A percentile compares a stretch with the other conserved stretches of the same genome.
Evolutionary conservation across 2,113 vertebrate genomes (phyloP).

Genomic region (Dromiciops gliroides): DNA sequence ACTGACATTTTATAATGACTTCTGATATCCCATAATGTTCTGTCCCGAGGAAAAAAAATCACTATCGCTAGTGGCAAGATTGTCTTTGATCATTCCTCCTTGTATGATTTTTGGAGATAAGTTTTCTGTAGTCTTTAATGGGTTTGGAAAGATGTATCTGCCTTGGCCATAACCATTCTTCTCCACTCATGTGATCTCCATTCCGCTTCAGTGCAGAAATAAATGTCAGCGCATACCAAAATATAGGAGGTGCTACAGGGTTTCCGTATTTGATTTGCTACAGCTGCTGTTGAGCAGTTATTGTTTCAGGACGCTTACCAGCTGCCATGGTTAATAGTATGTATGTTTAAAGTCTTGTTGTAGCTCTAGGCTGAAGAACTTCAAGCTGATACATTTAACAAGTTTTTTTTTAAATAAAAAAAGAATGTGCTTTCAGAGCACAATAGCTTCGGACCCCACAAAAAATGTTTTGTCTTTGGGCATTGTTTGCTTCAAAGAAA

Average conservation of each 20-base stretch:
- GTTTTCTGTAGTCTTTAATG: conserved; percentile 17
- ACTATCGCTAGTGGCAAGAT: not conserved
- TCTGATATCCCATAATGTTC: conserved; percentile 18
- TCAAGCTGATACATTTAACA: not conserved
- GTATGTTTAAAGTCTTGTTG: fast-evolving
- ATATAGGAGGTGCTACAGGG: conserved; percentile 57
- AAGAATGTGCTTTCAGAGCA: conserved; percentile 39
- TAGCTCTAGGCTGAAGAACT: conserved; percentile 35
- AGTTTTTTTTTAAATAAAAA: not conserved
- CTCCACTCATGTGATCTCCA: conserved; percentile 3
- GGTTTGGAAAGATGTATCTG: conserved; percentile 1
- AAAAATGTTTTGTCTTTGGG: not conserved
- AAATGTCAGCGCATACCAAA: conserved; percentile 33
- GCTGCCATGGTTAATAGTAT: conserved; percentile 54
- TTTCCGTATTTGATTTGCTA: conserved; percentile 54
- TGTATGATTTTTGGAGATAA: not conserved
- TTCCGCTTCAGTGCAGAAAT: conserved; percentile 55
- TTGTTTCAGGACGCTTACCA: conserved; percentile 56
- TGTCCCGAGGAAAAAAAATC: conserved; percentile 1
- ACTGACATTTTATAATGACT: conserved; percentile 3
- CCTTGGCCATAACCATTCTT: conserved; percentile 27
- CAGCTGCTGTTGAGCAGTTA: conserved; percentile 72
- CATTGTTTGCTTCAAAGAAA: conserved; percentile 45
- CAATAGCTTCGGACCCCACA: not conserved
- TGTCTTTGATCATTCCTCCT: not conserved